Evolutionary conservation across 2,113 vertebrate species (phyloP).

Genomic region (Microcebus murinus): DNA sequence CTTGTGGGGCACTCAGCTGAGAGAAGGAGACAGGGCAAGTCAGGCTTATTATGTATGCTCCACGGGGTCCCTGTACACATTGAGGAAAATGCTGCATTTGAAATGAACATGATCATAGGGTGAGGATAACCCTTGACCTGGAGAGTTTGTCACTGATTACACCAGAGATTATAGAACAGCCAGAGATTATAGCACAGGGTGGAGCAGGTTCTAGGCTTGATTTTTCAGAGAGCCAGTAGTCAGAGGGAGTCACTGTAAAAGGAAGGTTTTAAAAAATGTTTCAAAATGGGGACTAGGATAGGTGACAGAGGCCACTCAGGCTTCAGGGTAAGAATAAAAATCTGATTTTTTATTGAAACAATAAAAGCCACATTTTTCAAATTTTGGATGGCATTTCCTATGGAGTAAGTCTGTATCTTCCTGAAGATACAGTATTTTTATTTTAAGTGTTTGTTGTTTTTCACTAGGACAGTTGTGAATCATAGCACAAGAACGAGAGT

Average conservation of each 20-base stretch:
- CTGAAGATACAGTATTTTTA: neutral
- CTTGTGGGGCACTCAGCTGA: neutral
- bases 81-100: neutral
- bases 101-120: neutral
- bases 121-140: neutral
- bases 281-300: conserved; percentile 35
- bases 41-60: neutral
- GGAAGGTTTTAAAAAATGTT: conserved; percentile 46
- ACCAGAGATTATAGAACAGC: neutral
- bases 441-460: conserved; percentile 21
- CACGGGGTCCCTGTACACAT: neutral
- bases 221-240: conserved; percentile 17
- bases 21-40: neutral
- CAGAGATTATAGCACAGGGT: neutral
- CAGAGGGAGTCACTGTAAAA: neutral
- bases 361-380: neutral
- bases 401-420: neutral
- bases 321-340: conserved; percentile 22
- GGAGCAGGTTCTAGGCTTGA: neutral
- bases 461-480: neutral
- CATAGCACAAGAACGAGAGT: neutral
- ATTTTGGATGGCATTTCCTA: neutral
- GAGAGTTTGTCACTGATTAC: conserved; percentile 10
- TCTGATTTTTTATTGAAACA: neutral
- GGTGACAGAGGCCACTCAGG: neutral